A percentile compares a stretch with the other conserved stretches of the same genome.
phyloP scores from a whole-genome alignment of 2,888 invertebrate species.

The Laspeyria flexula region DNA sequence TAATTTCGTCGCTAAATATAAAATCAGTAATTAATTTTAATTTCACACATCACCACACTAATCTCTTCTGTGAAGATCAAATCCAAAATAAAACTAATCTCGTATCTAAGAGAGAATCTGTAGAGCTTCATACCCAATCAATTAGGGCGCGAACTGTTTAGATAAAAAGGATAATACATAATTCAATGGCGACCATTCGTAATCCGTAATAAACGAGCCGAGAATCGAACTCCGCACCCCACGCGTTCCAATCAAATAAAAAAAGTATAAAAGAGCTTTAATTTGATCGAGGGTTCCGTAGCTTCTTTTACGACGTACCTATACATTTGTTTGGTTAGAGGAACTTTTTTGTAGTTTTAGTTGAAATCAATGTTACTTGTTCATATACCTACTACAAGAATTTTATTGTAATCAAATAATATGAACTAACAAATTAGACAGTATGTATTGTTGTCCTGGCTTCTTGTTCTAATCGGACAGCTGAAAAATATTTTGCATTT shows the following conservation, averaged over 20 bases:
- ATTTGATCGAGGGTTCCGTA: slow-evolving; percentile 37
- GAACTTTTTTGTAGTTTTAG: neutral
- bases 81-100: slow-evolving; percentile 2
- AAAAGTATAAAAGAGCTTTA: slow-evolving; percentile 26
- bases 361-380: neutral
- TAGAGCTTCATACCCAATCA: slow-evolving; percentile 46
- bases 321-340: neutral
- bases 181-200: slow-evolving; percentile 50
- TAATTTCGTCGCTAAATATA: too few species aligned
- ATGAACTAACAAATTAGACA: too few species aligned
- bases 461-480: too few species aligned
- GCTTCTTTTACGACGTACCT: slow-evolving; percentile 12
- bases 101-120: slow-evolving; percentile 14
- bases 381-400: too few species aligned
- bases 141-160: slow-evolving; percentile 49
- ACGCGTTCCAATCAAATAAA: slow-evolving; percentile 37
- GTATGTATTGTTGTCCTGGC: too few species aligned
- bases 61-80: neutral
- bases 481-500: too few species aligned
- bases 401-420: too few species aligned
- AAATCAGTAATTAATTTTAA: neutral
- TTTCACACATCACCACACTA: neutral
- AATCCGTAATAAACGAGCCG: slow-evolving; percentile 53
- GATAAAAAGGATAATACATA: slow-evolving; percentile 51
- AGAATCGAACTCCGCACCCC: slow-evolving; percentile 47